A percentile compares a stretch with the other conserved stretches of the same genome.
phyloP scores from a whole-genome alignment of 2,797 vertebrate species.

The Myotis myotis region DNA sequence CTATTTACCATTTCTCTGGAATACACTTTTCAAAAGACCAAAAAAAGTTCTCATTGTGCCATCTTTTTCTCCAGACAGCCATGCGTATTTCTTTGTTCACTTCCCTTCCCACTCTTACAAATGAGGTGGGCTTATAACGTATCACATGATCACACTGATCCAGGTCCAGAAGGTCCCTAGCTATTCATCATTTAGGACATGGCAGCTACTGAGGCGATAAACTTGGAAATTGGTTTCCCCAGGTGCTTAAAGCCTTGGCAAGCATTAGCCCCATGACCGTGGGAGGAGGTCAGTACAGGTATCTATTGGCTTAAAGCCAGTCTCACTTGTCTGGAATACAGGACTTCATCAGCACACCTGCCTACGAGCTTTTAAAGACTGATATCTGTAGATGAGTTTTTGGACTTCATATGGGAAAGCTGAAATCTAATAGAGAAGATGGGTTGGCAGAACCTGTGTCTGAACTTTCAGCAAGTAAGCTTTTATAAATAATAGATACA shows the following conservation, averaged over 20 bases:
- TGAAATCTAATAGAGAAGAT: not conserved
- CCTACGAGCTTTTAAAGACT: slow-evolving; percentile 17
- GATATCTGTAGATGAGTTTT: not conserved
- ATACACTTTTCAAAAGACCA: not conserved
- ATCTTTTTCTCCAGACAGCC: not conserved
- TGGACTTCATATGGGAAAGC: not conserved
- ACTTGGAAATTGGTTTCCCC: not conserved
- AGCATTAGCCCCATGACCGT: not conserved
- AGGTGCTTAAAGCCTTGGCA: not conserved
- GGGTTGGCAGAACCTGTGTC: not conserved
- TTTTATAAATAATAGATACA: slow-evolving; percentile 62
- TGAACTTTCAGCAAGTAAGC: slow-evolving; percentile 13
- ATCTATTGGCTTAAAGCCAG: not conserved
- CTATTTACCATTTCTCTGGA: not conserved
- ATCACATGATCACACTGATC: not conserved
- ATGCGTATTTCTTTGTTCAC: not conserved
- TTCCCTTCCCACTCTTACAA: not conserved
- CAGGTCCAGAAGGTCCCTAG: not conserved
- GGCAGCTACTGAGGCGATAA: not conserved
- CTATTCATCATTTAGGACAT: not conserved
- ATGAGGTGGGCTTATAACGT: not conserved
- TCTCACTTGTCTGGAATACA: not conserved
- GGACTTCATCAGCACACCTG: not conserved
- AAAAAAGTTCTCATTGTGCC: not conserved
- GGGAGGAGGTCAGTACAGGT: not conserved